Base-by-base conservation (phyloP, 2,888 invertebrate species). In the Ophion costatus region DNA sequence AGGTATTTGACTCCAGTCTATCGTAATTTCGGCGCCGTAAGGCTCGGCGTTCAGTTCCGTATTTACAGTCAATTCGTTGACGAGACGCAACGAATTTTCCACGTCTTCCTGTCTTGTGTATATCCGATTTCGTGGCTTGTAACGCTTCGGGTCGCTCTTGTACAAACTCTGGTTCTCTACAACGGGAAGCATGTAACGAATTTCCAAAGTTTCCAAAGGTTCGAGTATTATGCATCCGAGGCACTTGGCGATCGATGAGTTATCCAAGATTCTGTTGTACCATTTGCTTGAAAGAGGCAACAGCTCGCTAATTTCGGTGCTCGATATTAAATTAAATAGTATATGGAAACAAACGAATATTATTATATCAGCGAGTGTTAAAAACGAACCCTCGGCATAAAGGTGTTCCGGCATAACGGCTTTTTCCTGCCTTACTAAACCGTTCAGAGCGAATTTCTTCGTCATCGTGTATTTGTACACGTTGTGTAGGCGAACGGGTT, bases 401-500 rank as follows among this genome's bases (percentile, higher is more conserved):
- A 95, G 94, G 92, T 98, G 98, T 57, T 94, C 95, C 7, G 96
- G 90, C 64, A 90, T 66, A 17, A 86, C 86, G 2, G 76, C 83
- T 64, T 88, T 87, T 45, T 92, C 88, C 38, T 88, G 84, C 4
- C 85, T 88, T 1, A 93, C 92, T n/a, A 93, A 93, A 81, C 94
- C 94, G 83, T 94, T 93, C n/a, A 94, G 93, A 75, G 92, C 88
- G 57, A 88, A 90, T 92, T 95, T 95, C 82, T 95, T 94, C 20
- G 93, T 89, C 89, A 93, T 92, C 92, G 94, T 89, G 94, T 92
- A 92, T 85, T 92, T 88, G 88, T 96, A 96, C 45, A 98, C 95
- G 94, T 98, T 98, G 91, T 98, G 98, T 86, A 98, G 95, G 91
- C 96, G 95, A 0, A 98, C 96, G 0, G 98, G 98, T 90, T 97